Evolutionary conservation across 2,797 vertebrate species (phyloP).

Genomic region (Podarcis siculus): DNA sequence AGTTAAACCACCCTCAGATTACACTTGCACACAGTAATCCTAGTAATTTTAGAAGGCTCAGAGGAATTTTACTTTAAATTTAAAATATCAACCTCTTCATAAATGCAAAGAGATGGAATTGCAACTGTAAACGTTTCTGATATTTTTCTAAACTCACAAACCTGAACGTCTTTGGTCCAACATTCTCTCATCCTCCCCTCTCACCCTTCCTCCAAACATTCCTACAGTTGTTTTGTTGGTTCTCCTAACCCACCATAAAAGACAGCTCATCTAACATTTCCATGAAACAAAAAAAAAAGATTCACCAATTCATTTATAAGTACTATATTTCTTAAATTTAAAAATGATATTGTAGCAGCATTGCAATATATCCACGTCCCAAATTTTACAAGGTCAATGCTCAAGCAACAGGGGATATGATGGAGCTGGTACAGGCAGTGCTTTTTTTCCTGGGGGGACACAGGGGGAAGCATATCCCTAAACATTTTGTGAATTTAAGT

Average conservation of each 20-base stretch:
- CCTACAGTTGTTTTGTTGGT: slow-evolving; percentile 11
- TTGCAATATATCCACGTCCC: neutral
- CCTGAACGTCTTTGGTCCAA: slow-evolving; percentile 38
- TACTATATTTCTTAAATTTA: neutral
- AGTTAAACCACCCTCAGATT: too few species aligned
- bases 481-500: too few species aligned
- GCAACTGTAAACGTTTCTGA: slow-evolving; percentile 48
- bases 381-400: neutral
- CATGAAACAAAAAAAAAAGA: neutral
- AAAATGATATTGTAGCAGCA: neutral
- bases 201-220: slow-evolving; percentile 47
- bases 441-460: too few species aligned
- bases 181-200: neutral
- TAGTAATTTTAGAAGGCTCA: neutral
- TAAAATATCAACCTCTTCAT: slow-evolving; percentile 45
- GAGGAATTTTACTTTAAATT: neutral
- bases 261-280: neutral
- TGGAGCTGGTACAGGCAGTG: too few species aligned
- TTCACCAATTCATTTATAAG: neutral
- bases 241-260: slow-evolving; percentile 17
- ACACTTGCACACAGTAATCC: too few species aligned
- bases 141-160: slow-evolving; percentile 46
- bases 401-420: neutral
- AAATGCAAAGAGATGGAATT: slow-evolving; percentile 66
- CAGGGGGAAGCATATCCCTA: too few species aligned